Evolutionary conservation across 2,888 invertebrate genomes (phyloP).

Genomic region (Plusia festucae): DNA sequence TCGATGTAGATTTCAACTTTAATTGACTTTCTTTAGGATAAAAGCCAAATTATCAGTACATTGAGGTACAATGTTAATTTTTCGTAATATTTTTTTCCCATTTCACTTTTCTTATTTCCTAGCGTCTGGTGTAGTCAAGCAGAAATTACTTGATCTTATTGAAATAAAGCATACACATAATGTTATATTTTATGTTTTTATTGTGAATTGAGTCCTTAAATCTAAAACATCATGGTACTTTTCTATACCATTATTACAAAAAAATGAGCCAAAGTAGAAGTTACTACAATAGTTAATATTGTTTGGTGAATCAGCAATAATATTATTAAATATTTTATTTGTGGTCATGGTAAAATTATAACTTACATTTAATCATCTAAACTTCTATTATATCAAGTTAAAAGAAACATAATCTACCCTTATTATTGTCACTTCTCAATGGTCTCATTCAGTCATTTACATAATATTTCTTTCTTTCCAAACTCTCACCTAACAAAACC

Average conservation of each 20-base stretch:
- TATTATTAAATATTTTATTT: constrained; percentile 22
- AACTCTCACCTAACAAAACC: constrained; percentile 57
- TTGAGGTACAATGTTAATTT: background rate
- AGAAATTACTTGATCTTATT: constrained; percentile 30
- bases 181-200: constrained; percentile 78
- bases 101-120: background rate
- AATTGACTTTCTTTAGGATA: background rate
- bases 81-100: background rate
- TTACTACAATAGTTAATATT: constrained; percentile 44
- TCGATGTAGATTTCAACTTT: too few relatives aligned
- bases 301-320: constrained; percentile 22
- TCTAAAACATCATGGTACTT: constrained; percentile 78
- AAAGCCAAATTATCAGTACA: background rate
- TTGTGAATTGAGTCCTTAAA: constrained; percentile 80
- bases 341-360: constrained; percentile 19
- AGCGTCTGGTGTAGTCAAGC: constrained; percentile 17
- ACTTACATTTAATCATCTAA: constrained; percentile 16
- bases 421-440: constrained; percentile 59
- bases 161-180: constrained; percentile 78
- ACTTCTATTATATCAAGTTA: constrained; percentile 19
- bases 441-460: constrained; percentile 62
- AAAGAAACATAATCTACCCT: constrained; percentile 24
- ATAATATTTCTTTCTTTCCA: constrained; percentile 46
- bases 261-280: constrained; percentile 60
- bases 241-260: constrained; percentile 67